phyloP scores from a whole-genome alignment of 53 echinoderm and acorn worm genomes.

The Astropecten irregularis region DNA sequence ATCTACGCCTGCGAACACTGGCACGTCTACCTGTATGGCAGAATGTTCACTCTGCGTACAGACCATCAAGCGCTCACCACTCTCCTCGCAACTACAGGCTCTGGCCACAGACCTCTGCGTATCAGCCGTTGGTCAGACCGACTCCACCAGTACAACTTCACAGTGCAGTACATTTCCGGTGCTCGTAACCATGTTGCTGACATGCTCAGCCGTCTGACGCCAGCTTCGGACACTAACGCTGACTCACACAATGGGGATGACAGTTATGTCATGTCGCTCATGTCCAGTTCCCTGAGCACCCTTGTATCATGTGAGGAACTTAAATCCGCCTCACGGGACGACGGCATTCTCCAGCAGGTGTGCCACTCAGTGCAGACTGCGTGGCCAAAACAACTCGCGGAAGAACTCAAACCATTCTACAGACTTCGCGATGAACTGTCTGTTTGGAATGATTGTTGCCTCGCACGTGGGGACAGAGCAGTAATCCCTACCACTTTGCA shows the following conservation, averaged over 20 bases:
- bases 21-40: constrained; percentile 60
- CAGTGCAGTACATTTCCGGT: constrained; percentile 62
- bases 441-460: constrained; percentile 45
- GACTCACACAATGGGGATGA: background rate
- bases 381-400: background rate
- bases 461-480: constrained; percentile 22
- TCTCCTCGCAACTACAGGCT: constrained; percentile 34
- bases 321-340: constrained; percentile 6
- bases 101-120: constrained; percentile 58
- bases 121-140: constrained; percentile 62
- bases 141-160: constrained; percentile 51
- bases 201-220: constrained; percentile 37
- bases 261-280: background rate
- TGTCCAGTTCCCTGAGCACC: constrained; percentile 4
- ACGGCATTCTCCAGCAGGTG: constrained; percentile 16
- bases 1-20: too few species aligned
- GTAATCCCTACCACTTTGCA: constrained; percentile 32
- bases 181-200: constrained; percentile 60
- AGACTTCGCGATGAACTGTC: constrained; percentile 34
- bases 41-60: constrained; percentile 62
- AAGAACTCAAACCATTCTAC: background rate
- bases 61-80: constrained; percentile 67
- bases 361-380: constrained; percentile 4
- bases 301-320: constrained; percentile 33
- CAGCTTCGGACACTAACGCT: background rate